Evolutionary conservation across 2,113 vertebrate species (phyloP).

Genomic region (Clarias gariepinus): DNA sequence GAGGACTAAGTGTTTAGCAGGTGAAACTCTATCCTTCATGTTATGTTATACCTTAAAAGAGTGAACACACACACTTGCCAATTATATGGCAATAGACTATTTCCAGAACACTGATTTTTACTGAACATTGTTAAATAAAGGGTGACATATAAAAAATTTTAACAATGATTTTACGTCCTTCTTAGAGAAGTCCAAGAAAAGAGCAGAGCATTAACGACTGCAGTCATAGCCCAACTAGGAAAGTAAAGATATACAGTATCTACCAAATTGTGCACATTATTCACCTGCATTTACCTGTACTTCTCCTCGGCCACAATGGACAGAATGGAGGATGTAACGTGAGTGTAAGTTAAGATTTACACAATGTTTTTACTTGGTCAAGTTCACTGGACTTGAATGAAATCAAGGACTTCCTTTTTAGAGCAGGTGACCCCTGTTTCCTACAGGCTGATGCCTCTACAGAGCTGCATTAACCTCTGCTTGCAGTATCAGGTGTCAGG

Average conservation of each 20-base stretch:
- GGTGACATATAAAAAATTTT: neutral
- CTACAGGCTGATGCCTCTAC: conserved; percentile 50
- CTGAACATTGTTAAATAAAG: neutral
- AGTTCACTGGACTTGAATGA: conserved; percentile 68
- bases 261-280: conserved; percentile 27
- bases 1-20: conserved; percentile 39
- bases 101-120: conserved; percentile 1
- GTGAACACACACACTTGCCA: conserved; percentile 11
- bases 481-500: conserved; percentile 57
- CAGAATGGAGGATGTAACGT: conserved; percentile 53
- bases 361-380: conserved; percentile 65
- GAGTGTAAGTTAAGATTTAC: conserved; percentile 58
- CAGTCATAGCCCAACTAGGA: neutral
- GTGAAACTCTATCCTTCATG: conserved; percentile 49
- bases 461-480: conserved; percentile 53
- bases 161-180: neutral
- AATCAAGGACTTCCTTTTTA: conserved; percentile 59
- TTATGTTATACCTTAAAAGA: conserved; percentile 28
- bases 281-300: conserved; percentile 35
- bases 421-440: conserved; percentile 62
- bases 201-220: neutral
- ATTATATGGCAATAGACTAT: neutral
- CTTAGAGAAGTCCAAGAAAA: neutral
- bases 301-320: conserved; percentile 20
- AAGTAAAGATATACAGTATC: neutral